Evolutionary conservation across 2,113 vertebrate genomes (phyloP).

Genomic region (Halcyon malimbica): DNA sequence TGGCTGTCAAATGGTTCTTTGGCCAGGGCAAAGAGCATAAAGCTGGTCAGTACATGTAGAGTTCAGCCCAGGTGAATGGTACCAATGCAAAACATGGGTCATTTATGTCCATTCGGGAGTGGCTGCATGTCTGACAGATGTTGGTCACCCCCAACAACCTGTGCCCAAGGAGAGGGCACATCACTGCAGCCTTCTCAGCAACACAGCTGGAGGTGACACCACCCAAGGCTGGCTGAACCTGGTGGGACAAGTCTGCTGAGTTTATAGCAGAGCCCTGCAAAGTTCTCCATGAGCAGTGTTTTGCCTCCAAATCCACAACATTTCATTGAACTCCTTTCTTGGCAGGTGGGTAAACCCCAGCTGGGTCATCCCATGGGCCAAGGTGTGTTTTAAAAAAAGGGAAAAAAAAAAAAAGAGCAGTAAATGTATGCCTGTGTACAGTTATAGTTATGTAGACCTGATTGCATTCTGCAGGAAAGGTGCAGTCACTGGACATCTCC

Average conservation of each 20-base stretch:
- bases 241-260: rapidly evolving
- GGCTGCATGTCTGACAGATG: not conserved
- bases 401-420: not conserved
- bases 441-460: not conserved
- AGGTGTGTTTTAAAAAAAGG: not conserved
- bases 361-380: not conserved
- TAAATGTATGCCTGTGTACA: not conserved
- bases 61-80: not conserved
- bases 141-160: not conserved
- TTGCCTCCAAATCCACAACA: not conserved
- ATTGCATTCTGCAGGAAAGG: not conserved
- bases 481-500: not conserved
- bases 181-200: not conserved
- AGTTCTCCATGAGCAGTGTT: not conserved
- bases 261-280: not conserved
- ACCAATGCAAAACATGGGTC: not conserved
- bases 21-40: not conserved
- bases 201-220: not conserved
- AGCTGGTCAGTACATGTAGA: rapidly evolving
- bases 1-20: not conserved
- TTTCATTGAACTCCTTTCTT: not conserved
- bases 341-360: not conserved
- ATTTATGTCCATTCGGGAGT: not conserved
- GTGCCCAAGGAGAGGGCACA: not conserved
- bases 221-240: not conserved